Evolutionary conservation across 2,797 vertebrate species (phyloP).

Genomic region (Mormyrus proboscirostris): DNA sequence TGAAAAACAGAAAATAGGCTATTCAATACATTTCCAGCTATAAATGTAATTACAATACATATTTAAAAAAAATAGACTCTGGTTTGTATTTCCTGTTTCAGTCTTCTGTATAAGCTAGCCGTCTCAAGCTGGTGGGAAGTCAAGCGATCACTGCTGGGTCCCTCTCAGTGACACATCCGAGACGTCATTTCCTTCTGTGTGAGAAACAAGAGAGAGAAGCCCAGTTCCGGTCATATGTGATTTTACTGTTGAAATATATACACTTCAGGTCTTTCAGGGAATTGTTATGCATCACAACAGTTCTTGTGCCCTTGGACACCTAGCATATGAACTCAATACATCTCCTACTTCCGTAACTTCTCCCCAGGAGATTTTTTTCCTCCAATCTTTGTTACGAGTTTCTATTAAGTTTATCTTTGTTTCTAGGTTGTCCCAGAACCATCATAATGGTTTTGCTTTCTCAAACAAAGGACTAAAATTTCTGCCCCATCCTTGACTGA

Average conservation of each 20-base stretch:
- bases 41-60: slow-evolving; percentile 71
- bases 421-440: background rate
- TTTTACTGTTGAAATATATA: background rate
- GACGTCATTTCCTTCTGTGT: slow-evolving; percentile 94
- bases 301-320: background rate
- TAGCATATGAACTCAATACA: background rate
- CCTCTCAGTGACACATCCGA: slow-evolving; percentile 84
- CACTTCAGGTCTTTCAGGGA: background rate
- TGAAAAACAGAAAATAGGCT: slow-evolving; percentile 44
- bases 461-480: background rate
- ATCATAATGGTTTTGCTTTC: background rate
- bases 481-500: background rate
- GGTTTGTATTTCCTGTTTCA: slow-evolving; percentile 40
- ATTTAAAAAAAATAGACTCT: slow-evolving; percentile 74
- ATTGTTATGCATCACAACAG: background rate
- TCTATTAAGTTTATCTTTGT: background rate
- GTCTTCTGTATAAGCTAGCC: slow-evolving; percentile 31
- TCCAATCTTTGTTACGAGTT: background rate
- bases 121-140: slow-evolving; percentile 18
- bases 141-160: slow-evolving; percentile 9
- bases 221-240: background rate
- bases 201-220: slow-evolving; percentile 17
- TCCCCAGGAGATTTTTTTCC: background rate
- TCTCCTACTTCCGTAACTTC: background rate
- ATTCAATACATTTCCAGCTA: slow-evolving; percentile 43